These are phyloP conservation scores for Torymus auratus DNA, from an alignment of 2,888 invertebrate species.

Conservation along the genomic window DNA sequence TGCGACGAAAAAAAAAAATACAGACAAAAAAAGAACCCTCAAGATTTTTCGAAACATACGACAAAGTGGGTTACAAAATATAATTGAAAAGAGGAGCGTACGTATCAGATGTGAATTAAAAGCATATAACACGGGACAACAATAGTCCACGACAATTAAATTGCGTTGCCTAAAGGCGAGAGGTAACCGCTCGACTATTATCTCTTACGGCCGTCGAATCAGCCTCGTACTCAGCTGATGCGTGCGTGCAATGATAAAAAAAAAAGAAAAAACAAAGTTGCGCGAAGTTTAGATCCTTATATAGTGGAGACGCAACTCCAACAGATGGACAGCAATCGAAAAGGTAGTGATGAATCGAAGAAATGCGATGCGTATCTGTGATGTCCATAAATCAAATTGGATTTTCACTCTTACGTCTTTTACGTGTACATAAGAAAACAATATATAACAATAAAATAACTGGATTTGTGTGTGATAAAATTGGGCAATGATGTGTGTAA, in stretches of 20 bases:
- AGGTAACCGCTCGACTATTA: neutral
- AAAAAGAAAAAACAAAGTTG: too few species aligned
- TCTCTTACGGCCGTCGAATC: neutral
- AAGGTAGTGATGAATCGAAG: neutral
- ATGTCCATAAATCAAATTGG: neutral
- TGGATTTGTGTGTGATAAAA: too few species aligned
- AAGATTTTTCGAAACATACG: slow-evolving; percentile 11
- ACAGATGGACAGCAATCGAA: too few species aligned
- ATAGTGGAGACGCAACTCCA: too few species aligned
- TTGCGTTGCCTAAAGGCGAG: slow-evolving; percentile 14
- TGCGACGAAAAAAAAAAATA: neutral
- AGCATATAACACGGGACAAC: neutral
- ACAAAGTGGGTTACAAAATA: slow-evolving; percentile 21
- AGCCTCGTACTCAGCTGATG: slow-evolving; percentile 3
- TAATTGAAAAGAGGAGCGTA: too few species aligned
- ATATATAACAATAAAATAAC: too few species aligned
- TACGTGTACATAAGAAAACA: neutral
- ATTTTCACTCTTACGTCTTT: neutral
- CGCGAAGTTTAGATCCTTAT: too few species aligned
- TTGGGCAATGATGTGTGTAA: too few species aligned
- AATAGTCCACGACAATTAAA: slow-evolving; percentile 35
- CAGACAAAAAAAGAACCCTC: neutral
- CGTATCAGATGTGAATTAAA: too few species aligned
- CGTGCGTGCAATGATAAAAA: too few species aligned
- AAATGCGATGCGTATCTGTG: neutral